Evolutionary conservation across 2,797 vertebrate species (phyloP), one percentile per base, ranked within the genome.

Genomic region (Centroberyx gerrardi): DNA sequence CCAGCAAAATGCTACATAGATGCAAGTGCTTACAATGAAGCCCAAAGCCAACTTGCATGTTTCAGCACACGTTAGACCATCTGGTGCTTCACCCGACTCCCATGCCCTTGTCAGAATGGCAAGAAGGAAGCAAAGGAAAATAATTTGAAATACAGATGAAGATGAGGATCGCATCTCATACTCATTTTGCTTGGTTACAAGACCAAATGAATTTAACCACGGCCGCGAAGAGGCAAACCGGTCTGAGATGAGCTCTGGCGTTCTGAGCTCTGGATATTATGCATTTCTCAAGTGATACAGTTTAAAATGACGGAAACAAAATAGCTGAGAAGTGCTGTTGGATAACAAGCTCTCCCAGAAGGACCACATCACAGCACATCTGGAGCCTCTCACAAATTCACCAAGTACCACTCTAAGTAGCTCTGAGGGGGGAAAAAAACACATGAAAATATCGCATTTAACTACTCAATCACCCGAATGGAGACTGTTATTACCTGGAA

Each of bases 401-500:
- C 83, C 79, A 83, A 90, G 88, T 70, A 60, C 67, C 72, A 65
- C 67, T 77, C 71, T 62, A 52, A 86, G 51, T 69, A 67, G 69
- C 76, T 53, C 54, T 61, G 72, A 77, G 68, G 63, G 72, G 71
- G 58, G 18, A 22, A 22, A 68, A 74, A 58, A 68, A 60, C 64
- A 79, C 71, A 67, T 9, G 18, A 55, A 88, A 82, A 67, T 82
- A 71, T 85, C 74, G 68, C 66, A 81, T 88, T 89, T 87, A 88
- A 84, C 85, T 80, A 86, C 81, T 88, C 83, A 87, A 74, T 89
- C 87, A 86, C 78, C 70, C 79, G 82, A 90, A 91, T 87, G 85
- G 81, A 89, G 87, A 82, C 79, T 76, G 79, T 84, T 88, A 90
- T 87, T 87, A 89, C 84, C 78, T 85, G 84, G 71, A 64, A 86